These are phyloP conservation scores for Lamproptera curius DNA, from an alignment of 2,888 invertebrate genomes.

Conservation along the genomic window DNA sequence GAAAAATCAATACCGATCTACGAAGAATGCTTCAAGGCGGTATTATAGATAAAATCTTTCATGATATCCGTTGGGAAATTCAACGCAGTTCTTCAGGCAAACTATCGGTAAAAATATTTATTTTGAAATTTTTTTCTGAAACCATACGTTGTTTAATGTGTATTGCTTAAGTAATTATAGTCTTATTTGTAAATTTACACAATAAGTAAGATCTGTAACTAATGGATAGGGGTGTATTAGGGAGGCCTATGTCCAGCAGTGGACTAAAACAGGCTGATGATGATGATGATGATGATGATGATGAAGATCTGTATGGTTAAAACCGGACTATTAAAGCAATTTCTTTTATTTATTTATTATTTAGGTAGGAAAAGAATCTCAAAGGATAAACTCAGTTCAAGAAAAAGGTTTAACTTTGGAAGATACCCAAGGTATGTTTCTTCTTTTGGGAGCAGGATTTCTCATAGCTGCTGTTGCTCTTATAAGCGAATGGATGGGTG, in stretches of 20 bases:
- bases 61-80: slow-evolving; percentile 85
- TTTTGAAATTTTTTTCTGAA: neutral
- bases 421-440: slow-evolving; percentile 90
- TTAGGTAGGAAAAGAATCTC: slow-evolving; percentile 60
- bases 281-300: too few species aligned
- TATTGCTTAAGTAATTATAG: too few species aligned
- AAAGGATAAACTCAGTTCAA: slow-evolving; percentile 72
- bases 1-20: slow-evolving; percentile 79
- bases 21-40: slow-evolving; percentile 82
- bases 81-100: slow-evolving; percentile 80
- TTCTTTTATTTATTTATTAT: too few species aligned
- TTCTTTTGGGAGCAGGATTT: slow-evolving; percentile 84
- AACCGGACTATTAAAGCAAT: too few species aligned
- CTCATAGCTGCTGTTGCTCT: slow-evolving; percentile 80
- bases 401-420: slow-evolving; percentile 87
- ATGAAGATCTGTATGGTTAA: too few species aligned
- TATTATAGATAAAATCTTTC: slow-evolving; percentile 80
- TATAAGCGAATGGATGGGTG: slow-evolving; percentile 84
- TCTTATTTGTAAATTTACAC: too few species aligned
- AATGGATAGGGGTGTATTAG: too few species aligned
- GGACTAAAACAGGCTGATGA: too few species aligned
- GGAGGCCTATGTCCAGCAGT: too few species aligned
- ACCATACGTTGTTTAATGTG: too few species aligned
- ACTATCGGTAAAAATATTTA: slow-evolving; percentile 71
- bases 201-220: too few species aligned